Evolutionary conservation across 1,140 invertebrate genomes (phyloP).

Genomic region (Maniola jurtina): DNA sequence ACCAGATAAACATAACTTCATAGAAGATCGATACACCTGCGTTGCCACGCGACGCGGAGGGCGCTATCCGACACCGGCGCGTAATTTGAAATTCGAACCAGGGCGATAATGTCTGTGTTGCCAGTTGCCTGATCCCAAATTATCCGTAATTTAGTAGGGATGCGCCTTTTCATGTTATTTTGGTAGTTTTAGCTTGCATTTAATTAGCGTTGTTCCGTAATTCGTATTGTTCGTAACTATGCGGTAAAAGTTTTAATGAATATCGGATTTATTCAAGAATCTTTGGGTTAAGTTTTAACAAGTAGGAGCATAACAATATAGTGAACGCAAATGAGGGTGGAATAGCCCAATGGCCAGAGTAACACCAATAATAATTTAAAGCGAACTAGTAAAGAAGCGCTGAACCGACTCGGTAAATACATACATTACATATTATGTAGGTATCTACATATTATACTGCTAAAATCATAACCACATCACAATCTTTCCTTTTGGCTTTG

Average conservation of each 20-base stretch:
- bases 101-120: constrained; percentile 72
- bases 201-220: constrained; percentile 31
- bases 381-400: no score
- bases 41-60: constrained; percentile 71
- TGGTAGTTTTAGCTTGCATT: constrained; percentile 20
- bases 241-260: constrained; percentile 23
- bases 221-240: constrained; percentile 5
- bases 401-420: no score
- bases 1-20: constrained; percentile 14
- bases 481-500: no score
- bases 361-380: no score
- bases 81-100: constrained; percentile 76
- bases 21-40: constrained; percentile 66
- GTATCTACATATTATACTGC: no score
- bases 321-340: background rate
- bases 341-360: background rate
- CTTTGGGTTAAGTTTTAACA: background rate
- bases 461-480: no score
- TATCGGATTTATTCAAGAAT: constrained; percentile 2
- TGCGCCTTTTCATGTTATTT: constrained; percentile 46
- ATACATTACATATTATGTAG: no score
- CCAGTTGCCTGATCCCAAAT: constrained; percentile 55
- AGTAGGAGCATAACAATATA: background rate
- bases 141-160: constrained; percentile 60
- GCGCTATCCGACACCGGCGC: constrained; percentile 71